Percentiles rank a stretch among this genome's conserved stretches.
These are phyloP conservation scores for Drosophila seguyi DNA, from an alignment of 1,140 invertebrate genomes.

Conservation along the genomic window DNA sequence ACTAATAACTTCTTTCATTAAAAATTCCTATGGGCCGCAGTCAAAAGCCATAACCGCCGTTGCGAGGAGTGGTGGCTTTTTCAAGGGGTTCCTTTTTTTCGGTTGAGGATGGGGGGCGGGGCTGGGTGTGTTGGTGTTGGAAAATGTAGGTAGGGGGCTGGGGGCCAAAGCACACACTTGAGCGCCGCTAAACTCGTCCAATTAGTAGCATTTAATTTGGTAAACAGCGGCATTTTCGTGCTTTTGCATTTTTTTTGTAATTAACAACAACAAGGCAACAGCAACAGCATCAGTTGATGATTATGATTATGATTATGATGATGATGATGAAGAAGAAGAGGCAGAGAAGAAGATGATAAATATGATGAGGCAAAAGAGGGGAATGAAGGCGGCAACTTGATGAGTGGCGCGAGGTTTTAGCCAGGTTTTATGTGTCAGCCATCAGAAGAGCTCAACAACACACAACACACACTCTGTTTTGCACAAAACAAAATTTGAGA, in stretches of 20 bases:
- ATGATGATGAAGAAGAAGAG: neutral
- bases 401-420: constrained; percentile 6
- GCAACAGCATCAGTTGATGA: constrained; percentile 33
- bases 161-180: constrained; percentile 63
- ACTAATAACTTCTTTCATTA: constrained; percentile 82
- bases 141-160: constrained; percentile 3
- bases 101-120: neutral
- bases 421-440: constrained; percentile 21
- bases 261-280: constrained; percentile 60
- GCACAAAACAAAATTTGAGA: neutral
- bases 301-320: constrained; percentile 19
- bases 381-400: neutral
- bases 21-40: constrained; percentile 70
- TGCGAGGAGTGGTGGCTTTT: neutral
- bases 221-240: constrained; percentile 83
- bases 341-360: constrained; percentile 8
- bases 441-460: neutral
- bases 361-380: neutral
- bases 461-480: no score
- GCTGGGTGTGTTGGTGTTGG: no score
- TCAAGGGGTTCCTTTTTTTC: neutral
- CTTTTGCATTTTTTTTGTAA: constrained; percentile 83
- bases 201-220: constrained; percentile 83
- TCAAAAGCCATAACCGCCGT: constrained; percentile 54
- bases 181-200: constrained; percentile 81